Evolutionary conservation across 2,888 invertebrate species (phyloP), one percentile per base, ranked within the genome.

Genomic region (Ceraclea dissimilis): DNA sequence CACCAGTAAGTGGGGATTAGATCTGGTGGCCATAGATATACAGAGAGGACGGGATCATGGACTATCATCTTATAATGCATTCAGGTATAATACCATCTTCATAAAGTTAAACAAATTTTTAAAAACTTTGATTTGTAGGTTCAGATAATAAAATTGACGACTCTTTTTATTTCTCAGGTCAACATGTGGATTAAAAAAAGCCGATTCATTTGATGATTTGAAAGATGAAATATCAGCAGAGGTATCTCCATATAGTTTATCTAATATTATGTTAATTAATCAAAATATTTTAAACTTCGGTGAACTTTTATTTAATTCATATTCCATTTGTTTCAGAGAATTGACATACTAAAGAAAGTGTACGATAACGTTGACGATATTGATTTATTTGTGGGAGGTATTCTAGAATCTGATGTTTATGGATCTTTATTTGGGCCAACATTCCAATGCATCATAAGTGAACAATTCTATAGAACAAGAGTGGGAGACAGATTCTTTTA

Each of bases 401-500:
- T 90, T 0, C 71, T 93, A 63, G 95, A 95, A 73, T 71, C 73
- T 0, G 84, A 85, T 55, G 84, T 91, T 1, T 79, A 82, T 2
- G 91, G 86, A 13, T 85, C 92, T 0, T 75, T 90, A 34, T 79
- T 89, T 1, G 94, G 95, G 0, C 92, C 92, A 51, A 93, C 93
- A 0, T 92, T 93, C 75, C 82, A 91, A 57, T 93, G 93, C 68
- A 86, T 95, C 60, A 75, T 94, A 13, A 86, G 87, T 0, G 90
- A 89, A 68, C 93, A 94, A 74, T 94, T 94, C 74, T 88, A 84
- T 68, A 78, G 90, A 64, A 87, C 92, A 2, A 82, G 93, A 66
- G 84, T 84, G 1, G 93, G 91, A 0, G 94, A 95, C 71, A 78
- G 93, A 57, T 93, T 82, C 73, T 94, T 91, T 80, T 93, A 85